A percentile compares a stretch with the other conserved stretches of the same genome.
phyloP scores from a whole-genome alignment of 2,797 vertebrate genomes.

The Vespertilio murinus region DNA sequence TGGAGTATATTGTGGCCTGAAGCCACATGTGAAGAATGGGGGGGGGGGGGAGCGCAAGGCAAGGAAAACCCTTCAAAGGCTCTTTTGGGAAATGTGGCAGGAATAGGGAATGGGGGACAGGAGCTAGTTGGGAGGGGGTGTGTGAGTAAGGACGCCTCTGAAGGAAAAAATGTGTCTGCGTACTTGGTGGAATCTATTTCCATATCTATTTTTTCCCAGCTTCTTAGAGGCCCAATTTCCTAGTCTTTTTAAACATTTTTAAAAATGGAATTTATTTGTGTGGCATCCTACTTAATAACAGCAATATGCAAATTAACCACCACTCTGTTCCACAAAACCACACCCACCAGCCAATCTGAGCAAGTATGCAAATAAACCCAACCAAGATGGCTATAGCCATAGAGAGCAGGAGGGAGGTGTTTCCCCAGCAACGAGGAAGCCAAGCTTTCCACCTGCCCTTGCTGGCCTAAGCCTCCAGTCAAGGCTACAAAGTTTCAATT shows the following conservation, averaged over 20 bases:
- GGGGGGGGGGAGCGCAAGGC: neutral
- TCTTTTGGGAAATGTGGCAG: neutral
- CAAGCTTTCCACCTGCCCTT: too few species aligned
- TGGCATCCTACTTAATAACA: too few species aligned
- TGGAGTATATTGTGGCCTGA: neutral
- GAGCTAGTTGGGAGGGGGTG: accelerated
- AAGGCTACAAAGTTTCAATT: too few species aligned
- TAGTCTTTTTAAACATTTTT: neutral
- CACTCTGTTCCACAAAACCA: too few species aligned
- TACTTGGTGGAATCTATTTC: neutral
- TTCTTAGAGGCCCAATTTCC: neutral
- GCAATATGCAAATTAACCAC: too few species aligned
- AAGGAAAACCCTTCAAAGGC: neutral
- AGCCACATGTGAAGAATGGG: neutral
- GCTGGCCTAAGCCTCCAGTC: too few species aligned
- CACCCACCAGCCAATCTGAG: too few species aligned
- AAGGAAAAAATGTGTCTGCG: neutral
- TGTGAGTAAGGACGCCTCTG: accelerated
- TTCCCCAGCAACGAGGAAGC: too few species aligned
- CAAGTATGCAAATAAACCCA: too few species aligned
- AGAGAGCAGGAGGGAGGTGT: too few species aligned
- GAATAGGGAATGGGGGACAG: neutral
- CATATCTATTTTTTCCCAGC: neutral
- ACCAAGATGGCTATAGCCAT: too few species aligned
- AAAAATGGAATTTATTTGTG: too few species aligned